These are phyloP conservation scores for Chymomyza amoena DNA, from an alignment of 2,888 invertebrate species.

Conservation along the genomic window DNA sequence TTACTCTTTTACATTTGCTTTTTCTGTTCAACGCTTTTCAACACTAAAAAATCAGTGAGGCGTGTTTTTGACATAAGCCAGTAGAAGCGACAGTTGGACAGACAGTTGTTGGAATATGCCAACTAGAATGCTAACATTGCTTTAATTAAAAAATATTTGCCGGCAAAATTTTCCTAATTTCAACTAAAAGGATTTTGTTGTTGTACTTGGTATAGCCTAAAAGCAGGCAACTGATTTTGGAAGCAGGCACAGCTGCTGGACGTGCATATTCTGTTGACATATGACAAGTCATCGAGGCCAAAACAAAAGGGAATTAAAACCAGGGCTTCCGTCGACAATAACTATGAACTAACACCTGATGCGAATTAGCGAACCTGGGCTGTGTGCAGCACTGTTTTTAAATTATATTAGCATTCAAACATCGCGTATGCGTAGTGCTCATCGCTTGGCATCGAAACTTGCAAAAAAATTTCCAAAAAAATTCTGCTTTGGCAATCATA, in stretches of 20 bases:
- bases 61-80: constrained; percentile 64
- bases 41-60: constrained; percentile 53
- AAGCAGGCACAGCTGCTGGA: constrained; percentile 29
- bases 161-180: constrained; percentile 62
- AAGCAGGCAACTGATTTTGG: constrained; percentile 31
- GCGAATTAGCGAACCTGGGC: not conserved
- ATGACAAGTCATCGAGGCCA: constrained; percentile 66
- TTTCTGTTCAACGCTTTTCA: not conserved
- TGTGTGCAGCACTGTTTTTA: not conserved
- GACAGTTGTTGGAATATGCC: constrained; percentile 25
- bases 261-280: constrained; percentile 48
- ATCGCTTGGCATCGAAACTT: not conserved
- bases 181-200: constrained; percentile 48
- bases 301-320: constrained; percentile 44
- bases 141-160: constrained; percentile 67
- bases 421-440: constrained; percentile 43
- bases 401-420: not conserved
- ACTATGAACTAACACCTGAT: constrained; percentile 1
- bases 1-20: not conserved
- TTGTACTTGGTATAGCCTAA: not conserved
- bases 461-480: not conserved
- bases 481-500: not conserved
- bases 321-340: not conserved
- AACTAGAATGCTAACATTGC: constrained; percentile 32
- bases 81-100: constrained; percentile 2